These are phyloP conservation scores for Cybosia mesomella DNA, from an alignment of 2,888 invertebrate genomes.

Conservation along the genomic window DNA sequence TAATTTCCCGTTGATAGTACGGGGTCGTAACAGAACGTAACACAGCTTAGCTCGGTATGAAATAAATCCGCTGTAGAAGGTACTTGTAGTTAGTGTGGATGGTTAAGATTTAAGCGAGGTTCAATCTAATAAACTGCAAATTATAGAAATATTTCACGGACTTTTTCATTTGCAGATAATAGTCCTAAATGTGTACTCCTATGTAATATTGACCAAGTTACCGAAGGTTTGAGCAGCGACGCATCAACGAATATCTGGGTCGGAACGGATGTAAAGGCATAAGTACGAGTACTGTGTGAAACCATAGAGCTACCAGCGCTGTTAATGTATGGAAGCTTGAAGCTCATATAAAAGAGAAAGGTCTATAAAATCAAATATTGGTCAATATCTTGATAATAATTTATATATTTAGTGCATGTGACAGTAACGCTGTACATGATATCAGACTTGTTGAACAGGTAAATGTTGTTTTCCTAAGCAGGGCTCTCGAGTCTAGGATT, in stretches of 20 bases:
- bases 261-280: slow-evolving; percentile 57
- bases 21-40: background rate
- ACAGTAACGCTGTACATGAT: slow-evolving; percentile 37
- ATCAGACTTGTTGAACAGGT: slow-evolving; percentile 55
- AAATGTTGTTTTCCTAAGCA: slow-evolving; percentile 49
- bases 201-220: slow-evolving; percentile 47
- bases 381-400: slow-evolving; percentile 22
- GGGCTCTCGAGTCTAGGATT: slow-evolving; percentile 50
- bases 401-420: slow-evolving; percentile 33
- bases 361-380: slow-evolving; percentile 33
- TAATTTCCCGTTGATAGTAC: background rate
- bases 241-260: slow-evolving; percentile 64
- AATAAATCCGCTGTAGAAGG: too few relatives aligned
- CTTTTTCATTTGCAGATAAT: slow-evolving; percentile 30
- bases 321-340: slow-evolving; percentile 48
- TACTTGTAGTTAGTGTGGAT: background rate
- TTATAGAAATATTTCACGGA: background rate
- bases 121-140: background rate
- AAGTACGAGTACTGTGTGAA: slow-evolving; percentile 60
- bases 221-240: slow-evolving; percentile 61
- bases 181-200: slow-evolving; percentile 31
- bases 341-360: slow-evolving; percentile 52
- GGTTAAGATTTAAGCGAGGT: background rate
- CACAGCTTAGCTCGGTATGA: background rate
- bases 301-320: slow-evolving; percentile 56